A percentile compares a stretch with the other conserved stretches of the same genome.
These are phyloP conservation scores for Aethina tumida DNA, from an alignment of 1,140 invertebrate species.

Conservation along the genomic window DNA sequence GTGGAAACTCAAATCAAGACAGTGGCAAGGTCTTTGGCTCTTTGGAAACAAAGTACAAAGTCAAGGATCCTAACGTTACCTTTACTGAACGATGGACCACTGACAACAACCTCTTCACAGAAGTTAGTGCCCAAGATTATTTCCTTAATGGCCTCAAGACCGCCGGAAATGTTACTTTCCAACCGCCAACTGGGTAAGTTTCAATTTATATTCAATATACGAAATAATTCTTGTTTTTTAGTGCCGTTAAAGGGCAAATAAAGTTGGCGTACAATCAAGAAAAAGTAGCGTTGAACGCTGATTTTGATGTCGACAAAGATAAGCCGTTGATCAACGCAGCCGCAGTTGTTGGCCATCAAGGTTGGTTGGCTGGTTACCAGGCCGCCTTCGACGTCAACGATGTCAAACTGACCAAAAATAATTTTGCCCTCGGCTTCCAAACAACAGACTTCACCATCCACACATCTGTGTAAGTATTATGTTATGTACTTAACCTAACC, in stretches of 20 bases:
- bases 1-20: slow-evolving; percentile 81
- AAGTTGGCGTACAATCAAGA: slow-evolving; percentile 86
- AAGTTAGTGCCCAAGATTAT: slow-evolving; percentile 86
- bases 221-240: no score
- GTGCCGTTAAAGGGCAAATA: no score
- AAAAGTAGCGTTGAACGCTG: slow-evolving; percentile 73
- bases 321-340: slow-evolving; percentile 78
- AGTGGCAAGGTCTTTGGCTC: slow-evolving; percentile 83
- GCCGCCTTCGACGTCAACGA: slow-evolving; percentile 84
- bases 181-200: slow-evolving; percentile 87
- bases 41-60: slow-evolving; percentile 91
- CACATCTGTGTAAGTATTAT: slow-evolving; percentile 88
- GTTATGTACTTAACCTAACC: no score
- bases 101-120: slow-evolving; percentile 88
- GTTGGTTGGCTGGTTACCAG: slow-evolving; percentile 88
- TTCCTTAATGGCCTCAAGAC: slow-evolving; percentile 84
- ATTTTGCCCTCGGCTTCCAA: slow-evolving; percentile 87
- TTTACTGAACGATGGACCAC: slow-evolving; percentile 99
- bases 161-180: slow-evolving; percentile 84
- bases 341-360: slow-evolving; percentile 80
- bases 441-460: slow-evolving; percentile 86
- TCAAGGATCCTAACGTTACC: slow-evolving; percentile 86
- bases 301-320: slow-evolving; percentile 79
- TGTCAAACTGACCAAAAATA: slow-evolving; percentile 83
- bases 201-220: no score